phyloP scores from a whole-genome alignment of 2,797 vertebrate genomes.

The Arrhamphus sclerolepis region DNA sequence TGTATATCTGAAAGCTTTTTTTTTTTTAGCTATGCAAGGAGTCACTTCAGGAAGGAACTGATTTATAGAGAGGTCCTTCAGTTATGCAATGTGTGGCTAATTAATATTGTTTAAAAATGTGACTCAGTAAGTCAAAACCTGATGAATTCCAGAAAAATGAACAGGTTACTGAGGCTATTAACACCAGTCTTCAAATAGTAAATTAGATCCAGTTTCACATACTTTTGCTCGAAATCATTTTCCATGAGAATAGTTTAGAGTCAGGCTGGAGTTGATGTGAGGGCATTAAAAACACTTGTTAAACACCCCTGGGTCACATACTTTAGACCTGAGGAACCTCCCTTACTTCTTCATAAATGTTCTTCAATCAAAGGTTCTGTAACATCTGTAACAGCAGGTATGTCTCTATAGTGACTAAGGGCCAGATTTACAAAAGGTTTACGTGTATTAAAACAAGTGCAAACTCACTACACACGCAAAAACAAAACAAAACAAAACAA shows the following conservation, averaged over 20 bases:
- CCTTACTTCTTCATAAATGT: constrained; percentile 9
- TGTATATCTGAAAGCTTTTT: constrained; percentile 20
- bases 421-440: too few species aligned
- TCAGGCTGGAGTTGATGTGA: not conserved
- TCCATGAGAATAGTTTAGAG: not conserved
- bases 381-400: constrained; percentile 2
- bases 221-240: not conserved
- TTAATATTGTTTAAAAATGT: not conserved
- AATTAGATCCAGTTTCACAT: not conserved
- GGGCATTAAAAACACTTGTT: not conserved
- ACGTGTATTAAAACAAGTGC: too few species aligned
- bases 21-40: constrained; percentile 22
- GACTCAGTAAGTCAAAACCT: constrained; percentile 13
- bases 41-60: constrained; percentile 14
- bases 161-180: constrained; percentile 13
- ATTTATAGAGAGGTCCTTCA: constrained; percentile 1
- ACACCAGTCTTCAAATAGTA: not conserved
- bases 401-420: constrained; percentile 5
- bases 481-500: too few species aligned
- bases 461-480: too few species aligned
- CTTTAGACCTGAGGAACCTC: constrained; percentile 16
- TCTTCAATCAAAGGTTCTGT: constrained; percentile 20
- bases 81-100: constrained; percentile 11
- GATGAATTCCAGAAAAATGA: constrained; percentile 9
- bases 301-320: constrained; percentile 3